Conservation (phyloP, 2,113 vertebrate species). For the Arothron firmamentum region DNA sequence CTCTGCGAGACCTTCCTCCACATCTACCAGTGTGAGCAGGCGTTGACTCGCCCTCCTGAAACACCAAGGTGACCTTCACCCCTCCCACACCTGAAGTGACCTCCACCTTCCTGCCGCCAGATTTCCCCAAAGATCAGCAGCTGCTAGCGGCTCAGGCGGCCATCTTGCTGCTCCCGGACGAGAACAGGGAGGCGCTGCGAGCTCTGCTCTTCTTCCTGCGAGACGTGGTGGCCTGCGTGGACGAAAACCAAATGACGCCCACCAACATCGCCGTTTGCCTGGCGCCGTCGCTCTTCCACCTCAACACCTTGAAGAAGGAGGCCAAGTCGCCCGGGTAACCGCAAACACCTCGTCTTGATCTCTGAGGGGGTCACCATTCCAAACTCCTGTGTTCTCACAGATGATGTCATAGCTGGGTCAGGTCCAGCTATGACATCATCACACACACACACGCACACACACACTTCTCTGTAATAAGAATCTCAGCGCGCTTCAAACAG, state of each 20-base stretch:
- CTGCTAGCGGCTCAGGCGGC: constrained; percentile 80
- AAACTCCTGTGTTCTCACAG: neutral
- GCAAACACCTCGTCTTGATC: neutral
- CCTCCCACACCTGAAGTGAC: neutral
- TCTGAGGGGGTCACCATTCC: neutral
- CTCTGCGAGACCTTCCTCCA: constrained; percentile 86
- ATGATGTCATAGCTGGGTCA: constrained; percentile 12
- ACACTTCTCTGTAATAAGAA: neutral
- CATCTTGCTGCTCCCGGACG: constrained; percentile 83
- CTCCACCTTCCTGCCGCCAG: constrained; percentile 52
- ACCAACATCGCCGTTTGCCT: constrained; percentile 87
- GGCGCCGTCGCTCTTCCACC: constrained; percentile 87
- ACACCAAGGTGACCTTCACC: neutral
- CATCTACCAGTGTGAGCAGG: constrained; percentile 86
- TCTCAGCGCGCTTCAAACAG: neutral
- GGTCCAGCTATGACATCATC: neutral
- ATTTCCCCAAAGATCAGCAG: constrained; percentile 83
- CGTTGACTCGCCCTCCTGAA: neutral
- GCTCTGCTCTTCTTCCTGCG: constrained; percentile 81
- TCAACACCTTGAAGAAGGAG: constrained; percentile 78
- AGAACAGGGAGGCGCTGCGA: constrained; percentile 82
- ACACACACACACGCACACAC: constrained; percentile 2
- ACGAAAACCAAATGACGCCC: constrained; percentile 89
- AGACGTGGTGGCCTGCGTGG: constrained; percentile 80
- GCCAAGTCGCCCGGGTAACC: constrained; percentile 70